A percentile compares a stretch with the other conserved stretches of the same genome.
Conservation (phyloP, 2,888 invertebrate genomes). For the Podotricha telesiphe region DNA sequence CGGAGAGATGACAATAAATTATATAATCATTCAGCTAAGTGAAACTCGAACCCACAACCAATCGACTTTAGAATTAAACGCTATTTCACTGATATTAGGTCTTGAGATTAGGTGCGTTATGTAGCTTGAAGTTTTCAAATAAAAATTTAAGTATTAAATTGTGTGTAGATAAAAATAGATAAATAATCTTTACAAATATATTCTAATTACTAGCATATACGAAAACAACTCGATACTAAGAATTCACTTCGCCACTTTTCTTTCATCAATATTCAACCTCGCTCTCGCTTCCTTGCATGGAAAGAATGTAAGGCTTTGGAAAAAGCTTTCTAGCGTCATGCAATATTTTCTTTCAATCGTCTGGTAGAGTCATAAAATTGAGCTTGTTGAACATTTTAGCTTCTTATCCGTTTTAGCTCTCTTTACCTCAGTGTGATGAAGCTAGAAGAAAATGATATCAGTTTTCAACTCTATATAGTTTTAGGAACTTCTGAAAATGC, state of each 20-base stretch:
- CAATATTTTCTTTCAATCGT: constrained; percentile 54
- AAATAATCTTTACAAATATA: too few species aligned
- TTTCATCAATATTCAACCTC: constrained; percentile 8
- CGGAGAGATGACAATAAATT: too few species aligned
- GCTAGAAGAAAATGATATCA: constrained; percentile 2
- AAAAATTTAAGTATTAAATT: too few species aligned
- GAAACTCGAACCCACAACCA: too few species aligned
- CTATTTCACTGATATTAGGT: too few species aligned
- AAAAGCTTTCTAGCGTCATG: constrained; percentile 27
- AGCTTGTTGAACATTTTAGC: constrained; percentile 25
- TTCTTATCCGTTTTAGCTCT: constrained; percentile 21
- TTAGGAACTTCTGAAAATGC: background rate
- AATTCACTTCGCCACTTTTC: background rate
- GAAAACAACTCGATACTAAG: background rate
- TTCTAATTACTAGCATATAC: too few species aligned
- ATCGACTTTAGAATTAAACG: too few species aligned
- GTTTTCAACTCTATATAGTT: background rate
- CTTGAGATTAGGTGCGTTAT: too few species aligned
- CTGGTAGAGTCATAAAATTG: constrained; percentile 46
- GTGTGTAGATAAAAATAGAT: too few species aligned
- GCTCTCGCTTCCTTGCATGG: background rate
- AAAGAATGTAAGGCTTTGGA: background rate
- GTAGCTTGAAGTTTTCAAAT: too few species aligned
- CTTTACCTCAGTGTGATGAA: constrained; percentile 24
- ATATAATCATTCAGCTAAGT: too few species aligned